phyloP scores from a whole-genome alignment of 2,888 invertebrate genomes.

The Neocrepidodera transversa region DNA sequence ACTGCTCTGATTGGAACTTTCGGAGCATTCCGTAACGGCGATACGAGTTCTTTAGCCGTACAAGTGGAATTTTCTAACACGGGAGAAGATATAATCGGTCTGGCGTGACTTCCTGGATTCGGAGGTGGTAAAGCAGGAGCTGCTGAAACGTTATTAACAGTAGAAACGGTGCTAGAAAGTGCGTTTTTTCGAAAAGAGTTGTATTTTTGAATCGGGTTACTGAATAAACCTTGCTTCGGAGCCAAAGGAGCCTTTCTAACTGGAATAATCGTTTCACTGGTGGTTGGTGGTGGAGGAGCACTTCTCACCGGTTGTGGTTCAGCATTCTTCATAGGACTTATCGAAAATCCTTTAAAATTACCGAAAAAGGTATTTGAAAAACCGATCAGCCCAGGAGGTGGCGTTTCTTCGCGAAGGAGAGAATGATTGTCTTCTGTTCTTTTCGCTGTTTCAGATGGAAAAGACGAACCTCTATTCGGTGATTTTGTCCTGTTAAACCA shows the following conservation, averaged over 20 bases:
- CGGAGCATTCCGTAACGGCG: conserved; percentile 68
- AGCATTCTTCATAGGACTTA: conserved; percentile 69
- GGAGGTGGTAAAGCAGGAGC: conserved; percentile 69
- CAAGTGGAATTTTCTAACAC: conserved; percentile 83
- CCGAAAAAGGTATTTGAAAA: conserved; percentile 74
- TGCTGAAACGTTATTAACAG: conserved; percentile 56
- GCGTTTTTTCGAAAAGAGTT: conserved; percentile 57
- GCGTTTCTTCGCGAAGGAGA: conserved; percentile 60
- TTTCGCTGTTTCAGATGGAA: conserved; percentile 58
- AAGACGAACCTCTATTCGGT: conserved; percentile 54
- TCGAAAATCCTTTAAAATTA: conserved; percentile 83
- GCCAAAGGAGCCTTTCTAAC: conserved; percentile 27
- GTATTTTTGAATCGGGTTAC: conserved; percentile 48
- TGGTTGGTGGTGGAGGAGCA: conserved; percentile 71
- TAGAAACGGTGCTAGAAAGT: conserved; percentile 54
- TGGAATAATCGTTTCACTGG: conserved; percentile 39
- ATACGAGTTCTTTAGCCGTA: conserved; percentile 75
- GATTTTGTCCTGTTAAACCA: conserved; percentile 55
- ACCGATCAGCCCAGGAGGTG: conserved; percentile 39
- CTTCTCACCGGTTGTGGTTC: conserved; percentile 60
- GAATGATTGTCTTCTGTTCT: conserved; percentile 77
- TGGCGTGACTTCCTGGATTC: conserved; percentile 68
- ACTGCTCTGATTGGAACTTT: conserved; percentile 68
- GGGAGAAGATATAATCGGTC: conserved; percentile 83
- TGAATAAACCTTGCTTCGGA: conserved; percentile 44